Evolutionary conservation across 2,797 vertebrate species (phyloP).

Genomic region (Taeniopygia guttata): DNA sequence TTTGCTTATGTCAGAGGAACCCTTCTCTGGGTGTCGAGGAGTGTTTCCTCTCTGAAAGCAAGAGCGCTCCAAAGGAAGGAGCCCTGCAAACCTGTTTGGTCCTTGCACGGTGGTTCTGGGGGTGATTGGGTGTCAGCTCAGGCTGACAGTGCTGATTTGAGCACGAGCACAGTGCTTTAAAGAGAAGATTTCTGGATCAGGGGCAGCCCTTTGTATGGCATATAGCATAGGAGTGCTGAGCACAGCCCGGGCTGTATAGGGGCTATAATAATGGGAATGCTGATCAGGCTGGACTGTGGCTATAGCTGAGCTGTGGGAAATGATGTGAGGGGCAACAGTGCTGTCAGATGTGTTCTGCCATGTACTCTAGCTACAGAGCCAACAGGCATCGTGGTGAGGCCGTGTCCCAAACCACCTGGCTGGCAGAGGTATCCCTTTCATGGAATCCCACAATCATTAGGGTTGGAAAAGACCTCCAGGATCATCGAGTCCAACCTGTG

Average conservation of each 20-base stretch:
- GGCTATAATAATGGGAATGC: background rate
- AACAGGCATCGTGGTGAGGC: background rate
- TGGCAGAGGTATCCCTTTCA: background rate
- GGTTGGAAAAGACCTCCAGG: background rate
- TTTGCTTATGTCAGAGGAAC: background rate
- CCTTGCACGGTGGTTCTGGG: too few relatives aligned
- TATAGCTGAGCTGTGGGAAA: slow-evolving; percentile 2
- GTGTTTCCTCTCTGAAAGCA: background rate
- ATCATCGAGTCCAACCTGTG: background rate
- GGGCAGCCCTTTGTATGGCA: background rate
- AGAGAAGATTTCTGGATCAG: background rate
- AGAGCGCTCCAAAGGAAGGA: background rate
- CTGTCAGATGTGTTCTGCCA: background rate
- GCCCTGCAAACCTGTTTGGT: background rate
- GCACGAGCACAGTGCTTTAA: background rate
- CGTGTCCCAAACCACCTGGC: background rate
- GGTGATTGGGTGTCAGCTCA: background rate
- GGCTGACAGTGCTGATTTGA: background rate
- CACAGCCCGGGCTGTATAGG: background rate
- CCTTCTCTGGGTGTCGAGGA: background rate
- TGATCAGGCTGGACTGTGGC: slow-evolving; percentile 21
- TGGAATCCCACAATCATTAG: background rate
- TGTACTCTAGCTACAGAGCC: background rate
- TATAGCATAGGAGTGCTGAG: background rate
- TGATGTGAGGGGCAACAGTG: background rate